Evolutionary conservation across 2,113 vertebrate species (phyloP).

Genomic region (Eleginops maclovinus): DNA sequence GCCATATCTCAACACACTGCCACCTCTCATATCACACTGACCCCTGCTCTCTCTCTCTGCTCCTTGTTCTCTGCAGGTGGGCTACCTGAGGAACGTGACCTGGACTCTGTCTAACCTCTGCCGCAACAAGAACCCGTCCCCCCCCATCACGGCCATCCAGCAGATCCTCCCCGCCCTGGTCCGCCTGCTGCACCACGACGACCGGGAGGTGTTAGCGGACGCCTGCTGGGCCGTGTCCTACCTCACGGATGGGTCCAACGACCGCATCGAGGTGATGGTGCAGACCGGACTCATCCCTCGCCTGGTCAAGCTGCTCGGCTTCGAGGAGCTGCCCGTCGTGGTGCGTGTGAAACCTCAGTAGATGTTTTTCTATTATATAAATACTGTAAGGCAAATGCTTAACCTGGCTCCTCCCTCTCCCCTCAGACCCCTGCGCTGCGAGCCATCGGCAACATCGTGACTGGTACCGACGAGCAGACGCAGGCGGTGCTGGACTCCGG

Average conservation of each 20-base stretch:
- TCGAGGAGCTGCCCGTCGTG: constrained; percentile 89
- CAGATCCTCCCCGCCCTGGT: constrained; percentile 91
- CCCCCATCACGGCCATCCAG: constrained; percentile 89
- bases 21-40: constrained; percentile 6
- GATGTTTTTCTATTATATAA: no score
- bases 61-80: constrained; percentile 76
- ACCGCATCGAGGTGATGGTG: constrained; percentile 95
- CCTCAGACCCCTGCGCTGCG: constrained; percentile 92
- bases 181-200: constrained; percentile 88
- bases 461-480: constrained; percentile 98
- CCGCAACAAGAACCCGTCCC: constrained; percentile 97
- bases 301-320: constrained; percentile 91
- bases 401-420: no score
- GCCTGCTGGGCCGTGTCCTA: constrained; percentile 97
- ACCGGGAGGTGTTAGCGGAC: constrained; percentile 93
- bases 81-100: constrained; percentile 93
- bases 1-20: constrained; percentile 3
- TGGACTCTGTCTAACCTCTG: constrained; percentile 98
- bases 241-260: constrained; percentile 95
- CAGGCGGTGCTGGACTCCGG: constrained; percentile 91
- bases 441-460: constrained; percentile 96
- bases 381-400: no score
- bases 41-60: background rate
- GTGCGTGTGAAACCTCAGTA: constrained; percentile 74
- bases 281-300: constrained; percentile 89